phyloP scores from a whole-genome alignment of 2,113 vertebrate species.

The Grammomys dolichurus region DNA sequence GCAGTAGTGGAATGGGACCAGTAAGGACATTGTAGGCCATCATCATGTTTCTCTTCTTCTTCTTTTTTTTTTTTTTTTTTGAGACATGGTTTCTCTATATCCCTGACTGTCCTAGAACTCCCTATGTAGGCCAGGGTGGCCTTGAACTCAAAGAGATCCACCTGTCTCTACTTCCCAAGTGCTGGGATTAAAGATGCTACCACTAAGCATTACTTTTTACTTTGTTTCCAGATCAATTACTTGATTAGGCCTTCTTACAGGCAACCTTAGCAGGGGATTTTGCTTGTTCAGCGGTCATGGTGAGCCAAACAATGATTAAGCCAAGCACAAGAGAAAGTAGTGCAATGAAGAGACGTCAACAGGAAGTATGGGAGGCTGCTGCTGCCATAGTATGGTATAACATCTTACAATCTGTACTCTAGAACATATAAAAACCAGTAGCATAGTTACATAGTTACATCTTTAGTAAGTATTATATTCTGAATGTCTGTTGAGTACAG shows the following conservation, averaged over 20 bases:
- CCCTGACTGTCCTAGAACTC: background rate
- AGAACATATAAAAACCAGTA: background rate
- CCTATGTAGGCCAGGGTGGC: background rate
- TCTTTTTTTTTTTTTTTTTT: background rate
- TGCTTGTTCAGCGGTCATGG: background rate
- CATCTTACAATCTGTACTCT: background rate
- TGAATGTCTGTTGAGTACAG: slow-evolving; percentile 4
- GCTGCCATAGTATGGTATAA: fast-evolving
- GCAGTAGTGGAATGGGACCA: background rate
- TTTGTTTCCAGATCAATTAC: background rate
- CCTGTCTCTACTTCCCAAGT: background rate
- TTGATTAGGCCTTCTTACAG: background rate
- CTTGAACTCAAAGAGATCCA: background rate
- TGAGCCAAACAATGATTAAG: background rate
- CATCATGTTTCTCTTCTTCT: background rate
- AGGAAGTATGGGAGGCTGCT: too few relatives aligned
- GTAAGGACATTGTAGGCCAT: background rate
- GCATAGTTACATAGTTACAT: background rate
- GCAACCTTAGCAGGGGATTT: background rate
- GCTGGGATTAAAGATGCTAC: background rate
- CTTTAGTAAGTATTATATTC: background rate
- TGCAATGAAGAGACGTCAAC: background rate
- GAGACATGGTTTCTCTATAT: background rate
- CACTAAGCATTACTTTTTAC: background rate
- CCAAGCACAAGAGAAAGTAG: background rate